A percentile compares a stretch with the other conserved stretches of the same genome.
Evolutionary conservation across 1,140 invertebrate genomes (phyloP).

Genomic region (Dendrolimus kikuchii): DNA sequence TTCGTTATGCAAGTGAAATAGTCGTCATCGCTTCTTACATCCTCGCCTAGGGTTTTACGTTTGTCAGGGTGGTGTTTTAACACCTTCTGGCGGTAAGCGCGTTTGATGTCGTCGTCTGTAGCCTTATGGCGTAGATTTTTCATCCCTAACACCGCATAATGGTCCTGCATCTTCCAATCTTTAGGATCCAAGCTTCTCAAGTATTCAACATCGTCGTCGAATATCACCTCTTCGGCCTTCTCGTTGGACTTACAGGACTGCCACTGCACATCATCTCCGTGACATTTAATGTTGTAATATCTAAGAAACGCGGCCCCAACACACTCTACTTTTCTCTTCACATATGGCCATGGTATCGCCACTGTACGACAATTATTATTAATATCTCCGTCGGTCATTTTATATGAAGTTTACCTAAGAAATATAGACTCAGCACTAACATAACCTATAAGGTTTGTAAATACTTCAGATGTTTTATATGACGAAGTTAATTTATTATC

Average conservation of each 20-base stretch:
- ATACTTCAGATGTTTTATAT: constrained; percentile 9
- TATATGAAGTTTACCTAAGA: constrained; percentile 31
- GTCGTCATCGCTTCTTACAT: constrained; percentile 89
- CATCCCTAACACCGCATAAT: constrained; percentile 95
- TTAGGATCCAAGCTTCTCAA: constrained; percentile 94
- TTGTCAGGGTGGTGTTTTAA: constrained; percentile 98
- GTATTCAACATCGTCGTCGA: constrained; percentile 89
- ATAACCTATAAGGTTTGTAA: constrained; percentile 55
- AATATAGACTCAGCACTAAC: constrained; percentile 44
- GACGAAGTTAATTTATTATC: constrained; percentile 4
- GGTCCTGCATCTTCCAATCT: constrained; percentile 98
- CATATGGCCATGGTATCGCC: constrained; percentile 40
- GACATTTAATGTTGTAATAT: constrained; percentile 62
- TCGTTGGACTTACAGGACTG: constrained; percentile 66
- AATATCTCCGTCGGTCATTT: constrained; percentile 48
- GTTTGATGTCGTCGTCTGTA: constrained; percentile 93
- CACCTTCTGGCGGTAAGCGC: constrained; percentile 93
- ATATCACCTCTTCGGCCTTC: constrained; percentile 74
- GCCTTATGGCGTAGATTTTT: constrained; percentile 84
- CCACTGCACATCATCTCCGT: constrained; percentile 54
- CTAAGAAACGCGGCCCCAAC: constrained; percentile 54
- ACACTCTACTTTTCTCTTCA: constrained; percentile 60
- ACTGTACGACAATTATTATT: constrained; percentile 35
- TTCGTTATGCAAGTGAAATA: constrained; percentile 99
- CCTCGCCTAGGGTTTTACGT: constrained; percentile 89